Base-by-base conservation (phyloP, 1,140 invertebrate genomes). In the Papilio polytes region DNA sequence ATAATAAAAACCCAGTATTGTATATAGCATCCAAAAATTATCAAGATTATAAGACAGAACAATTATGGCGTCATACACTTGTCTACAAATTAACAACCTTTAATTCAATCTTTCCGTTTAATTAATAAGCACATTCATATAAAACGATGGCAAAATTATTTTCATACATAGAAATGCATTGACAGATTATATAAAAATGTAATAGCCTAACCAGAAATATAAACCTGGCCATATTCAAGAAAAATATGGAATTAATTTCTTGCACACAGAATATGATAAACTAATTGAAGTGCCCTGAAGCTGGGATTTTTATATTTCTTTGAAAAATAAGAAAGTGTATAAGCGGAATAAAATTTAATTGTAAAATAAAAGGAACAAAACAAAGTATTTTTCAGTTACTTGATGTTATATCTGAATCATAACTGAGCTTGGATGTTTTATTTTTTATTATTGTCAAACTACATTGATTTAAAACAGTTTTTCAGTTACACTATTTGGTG, bases 61-160 rank as follows among this genome's bases (percentile, higher is more conserved):
- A 77, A 77, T n/a, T 41, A 59, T 78, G 51, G 48, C 31, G 9
- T 78, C 48, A 36, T 78, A 56, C 6, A 59, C 74, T 59, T 36
- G 51, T 53, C 22, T 36, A 76, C 51, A 20, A 59, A 22, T 56
- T n/a, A 78, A 78, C 77, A 78, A 78, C 77, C 77, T 44, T 78
- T 13, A 46, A 66, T 66, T 78, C 77, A 78, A 78, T 78, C 76
- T 78, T 78, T 56, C 53, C 36, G 76, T 78, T 78, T 10, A 78
- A 59, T 56, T 56, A 78, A 41, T 70, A 70, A 31, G 63, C 63
- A 63, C 8, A 26, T 26, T 13, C 6, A 59, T 59, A 56, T 56
- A 74, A 22, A 46, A 20, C 53, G 74, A 76, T 31, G 26, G 63
- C 13, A 31, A 70, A 31, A 56, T 20, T 70, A 70, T n/a, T 70